A percentile compares a stretch with the other conserved stretches of the same genome.
These are phyloP conservation scores for Tipula helvola DNA, from an alignment of 2,888 invertebrate species.

Conservation along the genomic window DNA sequence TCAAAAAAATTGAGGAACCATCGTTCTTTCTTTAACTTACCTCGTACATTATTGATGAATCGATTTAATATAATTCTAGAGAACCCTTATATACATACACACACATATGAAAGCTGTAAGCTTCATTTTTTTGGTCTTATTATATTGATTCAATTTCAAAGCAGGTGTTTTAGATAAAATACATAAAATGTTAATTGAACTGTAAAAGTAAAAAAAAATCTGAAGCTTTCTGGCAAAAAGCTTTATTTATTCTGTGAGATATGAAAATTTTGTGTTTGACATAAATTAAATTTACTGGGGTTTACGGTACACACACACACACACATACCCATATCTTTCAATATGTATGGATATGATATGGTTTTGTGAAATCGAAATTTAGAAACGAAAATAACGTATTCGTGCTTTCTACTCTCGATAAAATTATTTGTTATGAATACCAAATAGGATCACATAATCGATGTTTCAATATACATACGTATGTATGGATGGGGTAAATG, in stretches of 20 bases:
- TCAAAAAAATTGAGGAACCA: background rate
- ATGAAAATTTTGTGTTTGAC: background rate
- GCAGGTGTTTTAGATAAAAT: background rate
- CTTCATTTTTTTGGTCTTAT: background rate
- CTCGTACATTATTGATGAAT: background rate
- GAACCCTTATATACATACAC: background rate
- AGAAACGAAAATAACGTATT: background rate
- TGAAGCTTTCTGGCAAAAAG: background rate
- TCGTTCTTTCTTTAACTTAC: background rate
- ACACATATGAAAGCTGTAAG: background rate
- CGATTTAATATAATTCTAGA: background rate
- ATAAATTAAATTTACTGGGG: background rate
- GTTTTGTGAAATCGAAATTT: background rate
- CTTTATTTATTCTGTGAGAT: background rate
- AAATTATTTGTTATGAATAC: background rate
- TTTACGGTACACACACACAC: background rate
- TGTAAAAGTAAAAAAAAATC: background rate
- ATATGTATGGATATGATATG: background rate
- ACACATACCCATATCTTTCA: background rate
- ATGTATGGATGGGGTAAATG: background rate
- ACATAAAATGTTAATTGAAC: background rate
- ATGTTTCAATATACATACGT: background rate
- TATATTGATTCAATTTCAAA: background rate
- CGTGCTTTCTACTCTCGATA: background rate
- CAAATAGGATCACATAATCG: background rate